Evolutionary conservation across 2,888 invertebrate genomes (phyloP).

Genomic region (Agriopis marginaria): DNA sequence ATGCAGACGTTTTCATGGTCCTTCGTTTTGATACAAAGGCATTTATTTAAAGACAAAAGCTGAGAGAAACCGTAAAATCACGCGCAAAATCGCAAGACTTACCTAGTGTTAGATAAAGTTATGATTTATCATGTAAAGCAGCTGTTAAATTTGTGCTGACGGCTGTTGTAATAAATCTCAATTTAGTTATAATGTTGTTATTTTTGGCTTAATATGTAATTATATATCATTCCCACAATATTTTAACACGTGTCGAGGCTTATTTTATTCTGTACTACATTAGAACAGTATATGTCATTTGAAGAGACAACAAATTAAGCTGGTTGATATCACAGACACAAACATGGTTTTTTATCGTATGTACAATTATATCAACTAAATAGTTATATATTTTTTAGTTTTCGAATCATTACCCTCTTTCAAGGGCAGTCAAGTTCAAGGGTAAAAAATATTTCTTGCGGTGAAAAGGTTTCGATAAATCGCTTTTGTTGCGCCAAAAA

Average conservation of each 20-base stretch:
- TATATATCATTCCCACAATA: slow-evolving; percentile 7
- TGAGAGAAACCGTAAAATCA: background rate
- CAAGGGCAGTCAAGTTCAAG: no score
- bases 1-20: no score
- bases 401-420: no score
- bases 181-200: slow-evolving; percentile 7
- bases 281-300: background rate
- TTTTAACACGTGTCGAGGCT: background rate
- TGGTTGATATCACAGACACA: no score
- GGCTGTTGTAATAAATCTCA: slow-evolving; percentile 6
- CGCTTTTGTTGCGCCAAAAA: no score
- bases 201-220: background rate
- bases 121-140: slow-evolving; percentile 12
- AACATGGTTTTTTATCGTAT: no score
- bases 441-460: no score
- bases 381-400: no score
- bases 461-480: no score
- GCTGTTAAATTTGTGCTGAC: slow-evolving; percentile 8
- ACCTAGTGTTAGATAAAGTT: slow-evolving; percentile 8
- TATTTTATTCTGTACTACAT: no score
- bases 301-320: background rate
- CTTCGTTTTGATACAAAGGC: no score
- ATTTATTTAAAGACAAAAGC: background rate
- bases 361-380: no score
- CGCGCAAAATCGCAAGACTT: background rate